A percentile compares a stretch with the other conserved stretches of the same genome.
These are phyloP conservation scores for Physella acuta DNA, from an alignment of 1,140 invertebrate genomes.

Conservation along the genomic window DNA sequence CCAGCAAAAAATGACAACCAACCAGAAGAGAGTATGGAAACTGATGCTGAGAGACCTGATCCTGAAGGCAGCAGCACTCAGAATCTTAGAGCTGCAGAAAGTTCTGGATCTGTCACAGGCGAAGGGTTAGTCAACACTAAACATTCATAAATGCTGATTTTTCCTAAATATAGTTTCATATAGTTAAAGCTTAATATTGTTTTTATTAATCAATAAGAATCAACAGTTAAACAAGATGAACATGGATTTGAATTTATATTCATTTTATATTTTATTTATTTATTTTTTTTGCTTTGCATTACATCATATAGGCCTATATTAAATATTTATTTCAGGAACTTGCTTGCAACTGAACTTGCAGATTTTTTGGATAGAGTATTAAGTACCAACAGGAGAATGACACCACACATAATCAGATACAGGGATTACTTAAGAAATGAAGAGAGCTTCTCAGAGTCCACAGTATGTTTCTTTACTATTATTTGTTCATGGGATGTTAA, in stretches of 20 bases:
- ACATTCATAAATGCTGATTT: too few relatives aligned
- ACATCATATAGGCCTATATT: too few relatives aligned
- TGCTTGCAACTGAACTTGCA: conserved; percentile 15
- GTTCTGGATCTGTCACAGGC: neutral
- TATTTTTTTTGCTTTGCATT: too few relatives aligned
- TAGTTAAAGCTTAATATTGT: neutral
- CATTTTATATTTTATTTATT: too few relatives aligned
- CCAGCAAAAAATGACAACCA: too few relatives aligned
- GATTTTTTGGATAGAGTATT: conserved; percentile 19
- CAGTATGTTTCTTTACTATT: neutral
- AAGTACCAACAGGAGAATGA: conserved; percentile 5
- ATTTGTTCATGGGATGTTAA: neutral
- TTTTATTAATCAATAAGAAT: neutral
- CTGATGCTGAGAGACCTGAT: neutral
- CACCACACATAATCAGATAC: conserved; percentile 5
- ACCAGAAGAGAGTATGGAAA: neutral
- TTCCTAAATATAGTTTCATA: neutral
- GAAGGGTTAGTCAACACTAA: neutral
- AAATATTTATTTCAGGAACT: neutral
- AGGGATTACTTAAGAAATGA: conserved; percentile 3
- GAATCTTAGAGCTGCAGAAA: neutral
- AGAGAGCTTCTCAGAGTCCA: conserved; percentile 10
- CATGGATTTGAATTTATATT: too few relatives aligned
- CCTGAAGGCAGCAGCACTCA: neutral
- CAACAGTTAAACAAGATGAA: neutral